Base-by-base conservation (phyloP, 1,140 invertebrate genomes). In the Matsumurasca onukii region DNA sequence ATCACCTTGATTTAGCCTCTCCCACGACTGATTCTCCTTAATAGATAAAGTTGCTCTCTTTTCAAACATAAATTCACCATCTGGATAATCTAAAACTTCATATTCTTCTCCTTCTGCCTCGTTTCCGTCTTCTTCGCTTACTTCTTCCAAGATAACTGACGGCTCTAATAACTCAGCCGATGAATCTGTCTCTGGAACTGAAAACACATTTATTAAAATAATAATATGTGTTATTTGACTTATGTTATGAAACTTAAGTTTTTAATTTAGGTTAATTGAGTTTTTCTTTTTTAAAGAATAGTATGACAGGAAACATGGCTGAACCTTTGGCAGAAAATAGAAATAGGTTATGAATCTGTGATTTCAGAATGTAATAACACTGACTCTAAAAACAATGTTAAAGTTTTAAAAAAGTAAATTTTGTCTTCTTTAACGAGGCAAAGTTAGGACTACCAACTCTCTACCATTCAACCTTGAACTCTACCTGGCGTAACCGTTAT, bases 61-160 rank as follows among this genome's bases (percentile, higher is more conserved):
- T 27, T 59, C 55, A 29, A 59, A 59, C 55, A 59, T 27, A 9
- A 27, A 27, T n/a, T 59, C 55, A 9, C 12, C 30, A 27, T 59
- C 55, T 5, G 25, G 24, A 9, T 22, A 27, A 27, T 59, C 55
- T 5, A 27, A 22, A 5, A 5, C 55, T 5, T 59, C 55, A 22
- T 15, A 24, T 9, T 59, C 25, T 3, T 59, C 55, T 12, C 55
- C 25, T 27, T 59, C 55, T 2, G 2, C 2, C 24, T 59, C 15
- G 3, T 29, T 27, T 27, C 25, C 55, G 25, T 24, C 24, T 5
- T 27, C 55, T 27, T 59, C 55, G 30, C 55, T 59, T 27, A 59
- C 55, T 24, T 59, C 55, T 27, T 59, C 55, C 3, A 59, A 27
- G n/a, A 27, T 59, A 24, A 59, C 55, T n/a, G 24, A 22, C 2